Evolutionary conservation across 2,113 vertebrate genomes (phyloP).

Genomic region (Barbus barbus): DNA sequence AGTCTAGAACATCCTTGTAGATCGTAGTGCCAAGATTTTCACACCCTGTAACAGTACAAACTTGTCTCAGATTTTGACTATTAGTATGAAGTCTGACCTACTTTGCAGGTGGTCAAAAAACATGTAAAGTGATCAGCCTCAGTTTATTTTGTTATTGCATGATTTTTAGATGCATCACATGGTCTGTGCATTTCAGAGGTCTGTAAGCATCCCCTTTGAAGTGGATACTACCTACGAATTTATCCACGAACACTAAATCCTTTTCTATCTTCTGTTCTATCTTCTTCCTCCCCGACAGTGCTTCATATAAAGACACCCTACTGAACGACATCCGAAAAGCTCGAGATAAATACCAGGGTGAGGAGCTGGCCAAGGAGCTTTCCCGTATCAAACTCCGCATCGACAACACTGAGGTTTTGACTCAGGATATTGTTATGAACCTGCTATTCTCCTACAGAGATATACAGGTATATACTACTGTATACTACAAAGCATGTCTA

Average conservation of each 20-base stretch:
- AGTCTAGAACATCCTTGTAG: background rate
- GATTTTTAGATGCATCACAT: background rate
- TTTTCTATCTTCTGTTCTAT: no score
- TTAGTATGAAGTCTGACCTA: background rate
- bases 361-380: constrained; percentile 90
- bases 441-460: constrained; percentile 95
- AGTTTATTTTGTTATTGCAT: background rate
- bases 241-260: background rate
- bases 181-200: background rate
- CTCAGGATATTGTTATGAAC: constrained; percentile 93
- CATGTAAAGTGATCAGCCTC: background rate
- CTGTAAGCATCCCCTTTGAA: background rate
- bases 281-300: constrained; percentile 70
- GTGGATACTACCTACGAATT: background rate
- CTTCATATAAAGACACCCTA: constrained; percentile 88
- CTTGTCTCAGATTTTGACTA: background rate
- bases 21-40: background rate
- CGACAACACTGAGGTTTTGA: constrained; percentile 90
- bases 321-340: constrained; percentile 93
- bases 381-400: constrained; percentile 90
- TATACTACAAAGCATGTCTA: background rate
- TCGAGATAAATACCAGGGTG: constrained; percentile 90
- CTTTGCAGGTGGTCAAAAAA: background rate
- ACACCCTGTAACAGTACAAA: background rate
- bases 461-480: constrained; percentile 82